phyloP scores from a whole-genome alignment of 2,113 vertebrate species.

The Numenius arquata region DNA sequence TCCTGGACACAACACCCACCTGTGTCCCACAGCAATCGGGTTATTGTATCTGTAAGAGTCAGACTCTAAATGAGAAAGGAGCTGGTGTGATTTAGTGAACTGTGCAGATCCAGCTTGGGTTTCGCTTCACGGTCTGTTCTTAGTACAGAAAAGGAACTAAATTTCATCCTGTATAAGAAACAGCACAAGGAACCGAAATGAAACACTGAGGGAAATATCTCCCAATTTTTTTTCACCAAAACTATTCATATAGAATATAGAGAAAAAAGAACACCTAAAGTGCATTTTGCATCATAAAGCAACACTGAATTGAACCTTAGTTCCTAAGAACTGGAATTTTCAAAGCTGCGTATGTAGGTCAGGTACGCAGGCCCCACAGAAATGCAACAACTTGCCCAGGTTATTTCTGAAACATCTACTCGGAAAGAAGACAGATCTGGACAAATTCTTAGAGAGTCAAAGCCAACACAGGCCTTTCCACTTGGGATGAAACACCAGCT shows the following conservation, averaged over 20 bases:
- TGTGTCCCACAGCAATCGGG: background rate
- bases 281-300: background rate
- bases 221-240: background rate
- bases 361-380: background rate
- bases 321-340: background rate
- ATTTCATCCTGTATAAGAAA: background rate
- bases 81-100: background rate
- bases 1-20: background rate
- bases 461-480: background rate
- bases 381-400: background rate
- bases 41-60: background rate
- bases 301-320: background rate
- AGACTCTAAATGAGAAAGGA: constrained; percentile 7
- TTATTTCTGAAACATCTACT: background rate
- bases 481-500: background rate
- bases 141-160: background rate
- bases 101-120: background rate
- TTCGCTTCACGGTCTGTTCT: background rate
- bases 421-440: background rate
- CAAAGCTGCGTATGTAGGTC: background rate
- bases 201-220: background rate
- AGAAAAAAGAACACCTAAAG: background rate
- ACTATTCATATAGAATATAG: background rate
- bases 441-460: background rate
- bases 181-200: background rate